Conservation (phyloP, 2,888 invertebrate genomes). For the Strigamia maritima region DNA sequence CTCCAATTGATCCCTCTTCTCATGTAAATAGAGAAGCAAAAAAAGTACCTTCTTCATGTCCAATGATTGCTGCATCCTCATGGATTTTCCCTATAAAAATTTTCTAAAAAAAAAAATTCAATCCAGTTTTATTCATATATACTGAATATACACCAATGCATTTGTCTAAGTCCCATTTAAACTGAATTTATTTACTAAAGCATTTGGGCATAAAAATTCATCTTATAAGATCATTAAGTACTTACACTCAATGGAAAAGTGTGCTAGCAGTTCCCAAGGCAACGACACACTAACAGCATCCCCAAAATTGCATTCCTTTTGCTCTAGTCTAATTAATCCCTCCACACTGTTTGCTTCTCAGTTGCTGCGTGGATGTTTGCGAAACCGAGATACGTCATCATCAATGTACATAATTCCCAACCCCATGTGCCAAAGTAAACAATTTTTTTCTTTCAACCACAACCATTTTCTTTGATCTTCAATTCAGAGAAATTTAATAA, state of each 20-base stretch:
- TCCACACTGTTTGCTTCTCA: not conserved
- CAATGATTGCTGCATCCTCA: not conserved
- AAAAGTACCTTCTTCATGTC: not conserved
- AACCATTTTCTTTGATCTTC: not conserved
- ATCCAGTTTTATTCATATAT: not conserved
- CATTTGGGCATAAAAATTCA: not conserved
- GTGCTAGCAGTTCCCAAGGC: not conserved
- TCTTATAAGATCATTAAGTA: not conserved
- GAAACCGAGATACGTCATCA: not conserved
- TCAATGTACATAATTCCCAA: not conserved
- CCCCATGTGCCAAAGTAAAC: not conserved
- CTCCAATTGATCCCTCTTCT: conserved; percentile 1
- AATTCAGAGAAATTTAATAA: too few relatives aligned
- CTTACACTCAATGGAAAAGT: too few relatives aligned
- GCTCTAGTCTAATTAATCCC: not conserved
- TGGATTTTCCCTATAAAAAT: not conserved
- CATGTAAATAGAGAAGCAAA: not conserved
- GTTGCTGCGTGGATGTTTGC: not conserved
- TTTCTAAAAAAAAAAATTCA: not conserved
- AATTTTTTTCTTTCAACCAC: not conserved
- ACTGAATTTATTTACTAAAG: too few relatives aligned
- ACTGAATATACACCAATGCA: too few relatives aligned
- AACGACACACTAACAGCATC: not conserved
- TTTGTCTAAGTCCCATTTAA: too few relatives aligned
- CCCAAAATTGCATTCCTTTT: not conserved